phyloP scores from a whole-genome alignment of 2,888 invertebrate species.

The Perdita meconis region DNA sequence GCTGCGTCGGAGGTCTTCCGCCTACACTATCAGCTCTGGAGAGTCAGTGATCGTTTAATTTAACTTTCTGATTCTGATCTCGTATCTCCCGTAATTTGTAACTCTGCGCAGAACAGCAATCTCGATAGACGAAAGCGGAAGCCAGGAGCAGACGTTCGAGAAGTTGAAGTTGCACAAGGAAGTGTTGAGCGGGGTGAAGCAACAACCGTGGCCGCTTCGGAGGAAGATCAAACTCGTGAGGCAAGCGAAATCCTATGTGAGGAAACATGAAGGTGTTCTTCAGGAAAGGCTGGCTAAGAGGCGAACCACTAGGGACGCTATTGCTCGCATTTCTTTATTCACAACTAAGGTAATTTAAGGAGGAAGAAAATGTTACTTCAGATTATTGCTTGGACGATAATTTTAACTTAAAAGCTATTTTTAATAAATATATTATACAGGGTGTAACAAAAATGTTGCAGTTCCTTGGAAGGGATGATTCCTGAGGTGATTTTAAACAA shows the following conservation, averaged over 20 bases:
- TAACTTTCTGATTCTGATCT: too few species aligned
- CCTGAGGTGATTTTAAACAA: too few species aligned
- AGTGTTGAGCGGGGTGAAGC: slow-evolving; percentile 93
- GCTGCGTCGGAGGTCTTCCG: slow-evolving; percentile 88
- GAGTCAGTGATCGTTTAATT: slow-evolving; percentile 88
- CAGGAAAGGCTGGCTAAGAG: slow-evolving; percentile 96
- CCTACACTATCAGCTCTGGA: slow-evolving; percentile 93
- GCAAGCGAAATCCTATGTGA: slow-evolving; percentile 94
- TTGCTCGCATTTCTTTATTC: slow-evolving; percentile 93
- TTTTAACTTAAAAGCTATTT: too few species aligned
- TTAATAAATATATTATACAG: too few species aligned
- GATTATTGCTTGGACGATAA: too few species aligned
- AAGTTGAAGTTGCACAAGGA: slow-evolving; percentile 96
- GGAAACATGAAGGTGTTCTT: slow-evolving; percentile 94
- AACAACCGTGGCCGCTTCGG: slow-evolving; percentile 93
- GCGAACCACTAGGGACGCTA: slow-evolving; percentile 92
- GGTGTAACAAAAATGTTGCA: too few species aligned
- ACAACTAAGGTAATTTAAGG: slow-evolving; percentile 89
- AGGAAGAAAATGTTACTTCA: background rate
- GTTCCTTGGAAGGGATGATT: too few species aligned
- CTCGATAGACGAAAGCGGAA: slow-evolving; percentile 90
- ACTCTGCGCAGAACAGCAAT: slow-evolving; percentile 88
- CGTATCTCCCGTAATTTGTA: too few species aligned
- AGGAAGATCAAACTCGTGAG: slow-evolving; percentile 93
- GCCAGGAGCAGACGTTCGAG: slow-evolving; percentile 94